Evolutionary conservation across 2,888 invertebrate genomes (phyloP).

Genomic region (Megalurothrips usitatus): DNA sequence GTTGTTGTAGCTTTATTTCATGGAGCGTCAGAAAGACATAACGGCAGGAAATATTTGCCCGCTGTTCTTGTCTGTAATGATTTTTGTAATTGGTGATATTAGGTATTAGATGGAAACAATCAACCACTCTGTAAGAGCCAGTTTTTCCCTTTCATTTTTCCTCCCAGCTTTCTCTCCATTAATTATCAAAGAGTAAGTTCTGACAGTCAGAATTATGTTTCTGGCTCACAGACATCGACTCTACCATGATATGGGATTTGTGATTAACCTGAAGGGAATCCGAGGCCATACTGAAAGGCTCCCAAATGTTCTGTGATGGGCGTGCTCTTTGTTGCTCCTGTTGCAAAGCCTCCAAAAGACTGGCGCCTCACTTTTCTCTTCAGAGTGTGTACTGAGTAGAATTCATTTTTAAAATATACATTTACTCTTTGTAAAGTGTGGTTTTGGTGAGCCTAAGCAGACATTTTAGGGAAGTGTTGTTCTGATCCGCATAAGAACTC

Average conservation of each 20-base stretch:
- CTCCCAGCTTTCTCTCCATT: background rate
- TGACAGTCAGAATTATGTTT: background rate
- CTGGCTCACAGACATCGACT: background rate
- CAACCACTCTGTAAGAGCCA: background rate
- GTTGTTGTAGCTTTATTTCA: background rate
- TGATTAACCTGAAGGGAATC: slow-evolving; percentile 16
- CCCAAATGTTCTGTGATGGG: background rate
- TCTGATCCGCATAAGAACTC: background rate
- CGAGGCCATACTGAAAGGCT: slow-evolving; percentile 24
- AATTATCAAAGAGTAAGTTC: background rate
- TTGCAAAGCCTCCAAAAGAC: background rate
- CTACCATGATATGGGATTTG: background rate
- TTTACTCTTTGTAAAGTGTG: background rate
- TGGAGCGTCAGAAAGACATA: background rate
- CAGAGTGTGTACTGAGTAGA: slow-evolving; percentile 8
- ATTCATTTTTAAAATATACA: background rate
- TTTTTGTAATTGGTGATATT: slow-evolving; percentile 16
- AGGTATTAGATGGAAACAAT: background rate
- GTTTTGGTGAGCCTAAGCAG: background rate
- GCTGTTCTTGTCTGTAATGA: background rate
- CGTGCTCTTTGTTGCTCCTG: background rate
- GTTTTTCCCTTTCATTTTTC: background rate
- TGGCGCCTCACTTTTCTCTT: background rate
- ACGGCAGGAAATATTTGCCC: background rate
- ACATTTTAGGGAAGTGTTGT: background rate